Conservation (phyloP, 2,113 vertebrate genomes). For the Sclerurus mexicanus region DNA sequence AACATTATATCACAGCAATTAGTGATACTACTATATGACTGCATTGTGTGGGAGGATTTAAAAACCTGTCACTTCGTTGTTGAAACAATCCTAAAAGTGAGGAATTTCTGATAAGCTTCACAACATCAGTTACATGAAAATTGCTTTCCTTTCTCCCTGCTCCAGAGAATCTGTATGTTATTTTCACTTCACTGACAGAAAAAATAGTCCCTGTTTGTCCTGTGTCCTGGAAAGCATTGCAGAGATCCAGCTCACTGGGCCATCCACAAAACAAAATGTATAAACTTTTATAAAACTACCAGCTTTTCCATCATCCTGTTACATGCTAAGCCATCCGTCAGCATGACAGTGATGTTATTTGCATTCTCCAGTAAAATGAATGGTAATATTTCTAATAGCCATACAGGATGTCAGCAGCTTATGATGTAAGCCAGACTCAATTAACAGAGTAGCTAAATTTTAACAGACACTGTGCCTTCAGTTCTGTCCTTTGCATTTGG, state of each 20-base stretch:
- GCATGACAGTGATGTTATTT: neutral
- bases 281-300: neutral
- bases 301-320: neutral
- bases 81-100: neutral
- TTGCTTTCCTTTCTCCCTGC: neutral
- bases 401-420: neutral
- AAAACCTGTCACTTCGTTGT: neutral
- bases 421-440: neutral
- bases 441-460: neutral
- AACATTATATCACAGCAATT: neutral
- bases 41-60: neutral
- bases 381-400: neutral
- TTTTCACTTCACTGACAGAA: neutral
- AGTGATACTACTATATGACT: neutral
- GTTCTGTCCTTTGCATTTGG: neutral
- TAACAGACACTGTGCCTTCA: neutral
- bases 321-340: neutral
- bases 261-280: neutral
- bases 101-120: conserved; percentile 1
- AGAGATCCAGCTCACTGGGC: neutral
- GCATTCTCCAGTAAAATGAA: neutral
- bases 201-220: neutral
- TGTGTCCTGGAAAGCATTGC: neutral
- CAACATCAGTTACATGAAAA: neutral
- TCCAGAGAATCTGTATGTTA: neutral